Evolutionary conservation across 1,140 invertebrate genomes (phyloP), one percentile per base, ranked within the genome.

Genomic region (Zaprionus kolodkinae): DNA sequence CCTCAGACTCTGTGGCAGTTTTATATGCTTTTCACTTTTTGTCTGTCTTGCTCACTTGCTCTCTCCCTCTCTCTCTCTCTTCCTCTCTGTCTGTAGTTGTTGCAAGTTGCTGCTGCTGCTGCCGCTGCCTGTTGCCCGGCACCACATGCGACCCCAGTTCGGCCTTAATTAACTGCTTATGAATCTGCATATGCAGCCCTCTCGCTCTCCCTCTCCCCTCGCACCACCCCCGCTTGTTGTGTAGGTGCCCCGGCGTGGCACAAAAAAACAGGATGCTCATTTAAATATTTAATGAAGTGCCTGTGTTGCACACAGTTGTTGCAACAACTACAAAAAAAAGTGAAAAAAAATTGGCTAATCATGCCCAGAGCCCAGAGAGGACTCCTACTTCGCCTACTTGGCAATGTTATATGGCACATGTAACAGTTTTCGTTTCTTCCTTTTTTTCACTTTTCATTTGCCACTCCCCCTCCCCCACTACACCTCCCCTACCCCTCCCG

Each of bases 281-380:
- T 89, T 89, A 89, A 89, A 89, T 89, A 89, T 89, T 89, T 89
- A 89, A 89, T 89, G 85, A 89, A 89, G 85, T 89, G 85, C 80
- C 80, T 79, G 84, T 87, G 84, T 82, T 83, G 83, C 27, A 30
- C 27, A 30, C 79, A 76, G 79, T 78, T 76, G 66, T 57, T 55
- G 38, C 59, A 33, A 38, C 54, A 78, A 56, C 36, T 60, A 68
- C 38, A 60, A 57, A 55, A 48, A 48, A n/a, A 69, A 50, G 43
- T n/a, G 33, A 15, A 67, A 61, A 59, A 67, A 67, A 56, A 48
- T 45, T 81, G 59, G 67, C 84, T 88, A 86, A 88, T 86, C 79
- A 78, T 83, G 84, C 79, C 78, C 55, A 30, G 25, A 68, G 69
- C 64, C 21, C 7, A 17, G 3, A 48, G 45, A 17, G 21, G 17